phyloP scores from a whole-genome alignment of 1,140 invertebrate species.

The Pseudomyrmex cubaensis region DNA sequence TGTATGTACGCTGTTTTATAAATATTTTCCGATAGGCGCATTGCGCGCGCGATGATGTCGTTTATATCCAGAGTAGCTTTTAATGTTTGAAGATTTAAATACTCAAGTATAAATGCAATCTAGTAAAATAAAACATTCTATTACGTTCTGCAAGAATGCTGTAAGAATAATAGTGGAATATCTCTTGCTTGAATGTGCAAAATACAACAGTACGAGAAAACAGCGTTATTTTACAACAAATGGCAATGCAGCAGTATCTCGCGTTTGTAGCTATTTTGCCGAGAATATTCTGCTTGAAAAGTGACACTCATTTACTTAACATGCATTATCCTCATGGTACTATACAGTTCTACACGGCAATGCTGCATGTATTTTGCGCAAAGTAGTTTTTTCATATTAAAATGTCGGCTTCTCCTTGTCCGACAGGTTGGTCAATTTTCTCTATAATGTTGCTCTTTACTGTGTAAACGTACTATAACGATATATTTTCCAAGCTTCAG shows the following conservation, averaged over 20 bases:
- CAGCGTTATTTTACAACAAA: conserved; percentile 9
- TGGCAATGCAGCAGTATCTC: background rate
- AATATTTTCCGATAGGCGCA: conserved; percentile 34
- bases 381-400: conserved; percentile 40
- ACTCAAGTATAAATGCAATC: background rate
- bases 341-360: conserved; percentile 3
- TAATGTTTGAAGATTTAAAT: conserved; percentile 12
- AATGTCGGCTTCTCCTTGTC: conserved; percentile 1
- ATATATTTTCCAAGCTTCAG: conserved; percentile 5
- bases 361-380: conserved; percentile 2
- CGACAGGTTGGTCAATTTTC: conserved; percentile 6
- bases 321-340: background rate
- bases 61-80: background rate
- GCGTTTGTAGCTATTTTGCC: background rate
- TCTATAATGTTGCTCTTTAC: background rate
- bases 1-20: background rate
- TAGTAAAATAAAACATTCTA: conserved; percentile 2
- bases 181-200: background rate
- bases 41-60: background rate
- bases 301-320: conserved; percentile 24
- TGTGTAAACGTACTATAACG: background rate
- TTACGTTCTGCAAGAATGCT: background rate
- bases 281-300: conserved; percentile 44
- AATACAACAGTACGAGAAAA: background rate
- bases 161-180: background rate